Evolutionary conservation across 2,888 invertebrate species (phyloP).

Genomic region (Aromia moschata): DNA sequence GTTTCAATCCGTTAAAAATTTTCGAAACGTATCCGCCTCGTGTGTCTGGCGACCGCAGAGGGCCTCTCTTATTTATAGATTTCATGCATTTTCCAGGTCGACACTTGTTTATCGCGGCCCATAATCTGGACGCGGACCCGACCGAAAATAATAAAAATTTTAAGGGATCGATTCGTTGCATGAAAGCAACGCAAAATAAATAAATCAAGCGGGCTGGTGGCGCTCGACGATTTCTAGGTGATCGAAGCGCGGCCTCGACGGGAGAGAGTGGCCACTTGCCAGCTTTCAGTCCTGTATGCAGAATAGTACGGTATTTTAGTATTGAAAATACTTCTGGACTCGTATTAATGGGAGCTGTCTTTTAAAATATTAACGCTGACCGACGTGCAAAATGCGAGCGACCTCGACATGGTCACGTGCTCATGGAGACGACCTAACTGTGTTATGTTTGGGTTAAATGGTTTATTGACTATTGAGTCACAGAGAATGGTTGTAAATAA

Average conservation of each 20-base stretch:
- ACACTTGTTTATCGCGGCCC: constrained; percentile 41
- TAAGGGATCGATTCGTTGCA: constrained; percentile 46
- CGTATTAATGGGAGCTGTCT: too few species aligned
- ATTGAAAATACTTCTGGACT: too few species aligned
- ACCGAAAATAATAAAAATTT: constrained; percentile 46
- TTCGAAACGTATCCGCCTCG: constrained; percentile 32
- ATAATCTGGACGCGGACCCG: constrained; percentile 39
- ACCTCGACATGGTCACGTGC: too few species aligned
- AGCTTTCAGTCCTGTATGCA: constrained; percentile 21
- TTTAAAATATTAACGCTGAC: too few species aligned
- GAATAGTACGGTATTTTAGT: constrained; percentile 17
- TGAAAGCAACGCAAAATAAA: constrained; percentile 44
- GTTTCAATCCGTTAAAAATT: too few species aligned
- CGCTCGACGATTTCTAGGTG: constrained; percentile 37
- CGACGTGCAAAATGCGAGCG: too few species aligned
- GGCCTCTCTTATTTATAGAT: constrained; percentile 28
- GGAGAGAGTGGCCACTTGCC: constrained; percentile 38
- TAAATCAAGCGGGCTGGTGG: constrained; percentile 42
- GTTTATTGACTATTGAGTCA: too few species aligned
- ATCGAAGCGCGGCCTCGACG: constrained; percentile 38
- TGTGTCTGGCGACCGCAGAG: constrained; percentile 28
- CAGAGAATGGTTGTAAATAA: too few species aligned
- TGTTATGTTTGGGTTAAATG: too few species aligned
- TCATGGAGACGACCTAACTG: too few species aligned
- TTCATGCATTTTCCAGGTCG: constrained; percentile 31